phyloP scores from a whole-genome alignment of 2,888 invertebrate species.

The Dolomedes plantarius region DNA sequence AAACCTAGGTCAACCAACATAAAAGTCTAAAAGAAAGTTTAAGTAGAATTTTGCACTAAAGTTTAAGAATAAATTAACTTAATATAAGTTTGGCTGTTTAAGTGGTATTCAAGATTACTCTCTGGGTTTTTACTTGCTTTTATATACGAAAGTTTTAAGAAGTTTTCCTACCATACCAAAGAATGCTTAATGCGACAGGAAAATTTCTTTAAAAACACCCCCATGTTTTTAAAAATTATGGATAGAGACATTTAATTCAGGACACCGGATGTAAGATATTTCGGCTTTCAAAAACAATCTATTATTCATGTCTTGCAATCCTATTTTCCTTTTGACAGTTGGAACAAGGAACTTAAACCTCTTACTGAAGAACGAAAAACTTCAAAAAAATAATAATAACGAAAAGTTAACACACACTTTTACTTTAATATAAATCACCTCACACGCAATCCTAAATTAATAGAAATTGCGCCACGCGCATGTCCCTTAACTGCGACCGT shows the following conservation, averaged over 20 bases:
- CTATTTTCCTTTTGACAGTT: neutral
- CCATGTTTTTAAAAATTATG: too few species aligned
- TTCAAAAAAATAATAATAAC: neutral
- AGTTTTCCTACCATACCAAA: too few species aligned
- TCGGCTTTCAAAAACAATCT: neutral
- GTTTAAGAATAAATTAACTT: too few species aligned
- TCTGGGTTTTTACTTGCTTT: too few species aligned
- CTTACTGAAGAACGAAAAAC: neutral
- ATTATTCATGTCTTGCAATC: neutral
- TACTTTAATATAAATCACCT: slow-evolving; percentile 49
- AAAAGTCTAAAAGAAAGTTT: too few species aligned
- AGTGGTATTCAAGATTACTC: too few species aligned
- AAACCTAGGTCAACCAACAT: too few species aligned
- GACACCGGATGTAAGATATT: neutral
- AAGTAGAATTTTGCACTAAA: too few species aligned
- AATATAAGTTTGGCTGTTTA: too few species aligned
- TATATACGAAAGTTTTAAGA: too few species aligned
- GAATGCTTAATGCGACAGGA: too few species aligned
- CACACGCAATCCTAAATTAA: slow-evolving; percentile 63
- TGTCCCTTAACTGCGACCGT: neutral
- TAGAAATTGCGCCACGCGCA: slow-evolving; percentile 52
- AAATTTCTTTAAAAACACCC: too few species aligned
- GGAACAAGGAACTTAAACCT: neutral
- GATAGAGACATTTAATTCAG: neutral
- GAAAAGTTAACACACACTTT: slow-evolving; percentile 43